These are phyloP conservation scores for Sebastes baramenuke DNA, from an alignment of 2,797 vertebrate genomes.

Conservation along the genomic window DNA sequence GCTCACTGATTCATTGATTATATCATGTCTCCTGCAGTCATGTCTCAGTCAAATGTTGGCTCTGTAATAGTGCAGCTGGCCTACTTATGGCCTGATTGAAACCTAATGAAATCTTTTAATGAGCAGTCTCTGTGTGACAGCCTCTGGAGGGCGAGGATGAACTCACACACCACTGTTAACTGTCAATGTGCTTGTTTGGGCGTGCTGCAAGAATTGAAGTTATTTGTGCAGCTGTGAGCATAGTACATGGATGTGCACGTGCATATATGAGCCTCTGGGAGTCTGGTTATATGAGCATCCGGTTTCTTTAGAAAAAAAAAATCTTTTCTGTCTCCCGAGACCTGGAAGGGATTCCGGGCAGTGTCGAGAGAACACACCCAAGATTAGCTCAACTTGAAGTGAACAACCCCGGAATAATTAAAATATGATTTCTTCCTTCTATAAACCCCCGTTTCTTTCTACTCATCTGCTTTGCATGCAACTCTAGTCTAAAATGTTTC, in stretches of 20 bases:
- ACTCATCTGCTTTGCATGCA: conserved; percentile 21
- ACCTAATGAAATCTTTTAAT: conserved; percentile 77
- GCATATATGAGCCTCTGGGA: background rate
- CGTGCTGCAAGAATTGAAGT: conserved; percentile 6
- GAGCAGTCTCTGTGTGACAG: conserved; percentile 59
- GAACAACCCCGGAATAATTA: conserved; percentile 45
- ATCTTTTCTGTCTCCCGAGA: background rate
- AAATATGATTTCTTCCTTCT: background rate
- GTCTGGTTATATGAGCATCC: background rate
- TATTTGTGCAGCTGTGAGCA: conserved; percentile 13
- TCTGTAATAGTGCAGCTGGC: conserved; percentile 53
- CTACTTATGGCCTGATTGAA: conserved; percentile 71
- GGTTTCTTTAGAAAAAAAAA: conserved; percentile 29
- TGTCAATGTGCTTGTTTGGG: conserved; percentile 3
- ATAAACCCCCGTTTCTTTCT: background rate
- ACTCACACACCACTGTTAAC: conserved; percentile 12
- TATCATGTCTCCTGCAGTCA: conserved; percentile 69
- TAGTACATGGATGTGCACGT: background rate
- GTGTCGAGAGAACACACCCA: conserved; percentile 4
- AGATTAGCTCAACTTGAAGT: conserved; percentile 47
- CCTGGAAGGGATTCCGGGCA: conserved; percentile 22
- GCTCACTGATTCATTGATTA: conserved; percentile 63
- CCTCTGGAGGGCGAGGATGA: conserved; percentile 50
- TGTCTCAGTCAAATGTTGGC: conserved; percentile 62
- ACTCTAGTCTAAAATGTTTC: conserved; percentile 21